Percentiles rank a stretch among this genome's conserved stretches.
Conservation (phyloP, 2,797 vertebrate genomes). For the Alosa sapidissima region DNA sequence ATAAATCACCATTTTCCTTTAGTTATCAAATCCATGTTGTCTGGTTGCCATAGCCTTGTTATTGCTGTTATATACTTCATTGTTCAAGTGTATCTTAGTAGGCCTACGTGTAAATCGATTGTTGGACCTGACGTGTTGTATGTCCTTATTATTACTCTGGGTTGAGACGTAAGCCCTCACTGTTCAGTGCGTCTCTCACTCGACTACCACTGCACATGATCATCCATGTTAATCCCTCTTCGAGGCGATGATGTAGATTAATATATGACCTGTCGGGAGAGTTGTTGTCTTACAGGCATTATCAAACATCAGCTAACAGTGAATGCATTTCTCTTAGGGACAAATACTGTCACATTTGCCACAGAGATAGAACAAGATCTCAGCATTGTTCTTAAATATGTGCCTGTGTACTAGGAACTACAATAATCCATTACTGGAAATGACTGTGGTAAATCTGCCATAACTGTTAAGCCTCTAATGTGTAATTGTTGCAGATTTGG, state of each 20-base stretch:
- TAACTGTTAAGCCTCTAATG: neutral
- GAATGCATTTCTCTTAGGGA: neutral
- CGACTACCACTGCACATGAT: neutral
- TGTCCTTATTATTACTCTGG: neutral
- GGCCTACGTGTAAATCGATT: neutral
- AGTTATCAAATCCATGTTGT: neutral
- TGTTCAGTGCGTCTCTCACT: neutral
- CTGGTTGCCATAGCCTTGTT: neutral
- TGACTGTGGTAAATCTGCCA: neutral
- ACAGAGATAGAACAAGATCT: neutral
- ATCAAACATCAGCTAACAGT: neutral
- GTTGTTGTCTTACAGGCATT: neutral
- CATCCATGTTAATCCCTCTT: neutral
- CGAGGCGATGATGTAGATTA: neutral
- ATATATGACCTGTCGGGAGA: neutral
- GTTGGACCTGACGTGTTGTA: neutral
- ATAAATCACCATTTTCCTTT: neutral
- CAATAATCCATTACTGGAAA: neutral
- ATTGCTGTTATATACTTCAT: neutral
- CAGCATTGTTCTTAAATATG: neutral
- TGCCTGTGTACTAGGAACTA: neutral
- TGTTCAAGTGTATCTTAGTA: neutral
- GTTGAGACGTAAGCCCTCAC: neutral
- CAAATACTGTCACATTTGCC: neutral
- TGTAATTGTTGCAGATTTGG: neutral